Base-by-base conservation (phyloP, 2,113 vertebrate species). In the Megaptera novaeangliae region DNA sequence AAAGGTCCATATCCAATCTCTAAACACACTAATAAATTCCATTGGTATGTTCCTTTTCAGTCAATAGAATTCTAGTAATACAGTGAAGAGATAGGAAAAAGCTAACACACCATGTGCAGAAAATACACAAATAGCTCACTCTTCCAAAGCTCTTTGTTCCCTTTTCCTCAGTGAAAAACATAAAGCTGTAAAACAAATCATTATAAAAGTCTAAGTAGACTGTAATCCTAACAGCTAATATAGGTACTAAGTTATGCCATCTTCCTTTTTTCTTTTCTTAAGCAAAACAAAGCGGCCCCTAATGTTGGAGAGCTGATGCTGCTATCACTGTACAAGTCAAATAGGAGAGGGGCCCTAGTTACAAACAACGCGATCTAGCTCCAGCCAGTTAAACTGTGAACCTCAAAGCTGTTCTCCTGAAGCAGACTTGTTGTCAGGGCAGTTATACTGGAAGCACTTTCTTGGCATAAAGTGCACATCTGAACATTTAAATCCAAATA, bases 401-500 rank as follows among this genome's bases (percentile, higher is more conserved):
- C 69, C 36, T 49, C 74, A 29, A 87, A 57, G 36, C 72, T 1
- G 0, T 94, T 96, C 71, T 75, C 57, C 44, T 68, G 80, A 92
- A 91, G 86, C 52, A 85, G 57, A 66, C 59, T 91, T 95, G 92
- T 55, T 68, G 89, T 92, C 34, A 8, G 29, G 68, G 55, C 8
- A 63, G 0, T 92, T 97, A 88, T 71, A 63, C 66, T 94, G n/a
- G 94, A 88, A 96, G 36, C 44, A 21, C 89, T 97, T 95, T 97
- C 64, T 93, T 96, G 68, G 77, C 74, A 95, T 95, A 82, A 57
- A 44, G 21, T 94, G 10, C 31, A 29, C 91, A 72, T 97, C 96
- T 93, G 95, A 87, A 96, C 93, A 71, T 88, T 95, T 96, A 97
- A 98, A 97, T 94, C 64, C 72, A 98, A 90, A 36, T 98, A 93